A percentile compares a stretch with the other conserved stretches of the same genome.
These are phyloP conservation scores for Acromyrmex heyeri DNA, from an alignment of 1,140 invertebrate genomes.

Conservation along the genomic window DNA sequence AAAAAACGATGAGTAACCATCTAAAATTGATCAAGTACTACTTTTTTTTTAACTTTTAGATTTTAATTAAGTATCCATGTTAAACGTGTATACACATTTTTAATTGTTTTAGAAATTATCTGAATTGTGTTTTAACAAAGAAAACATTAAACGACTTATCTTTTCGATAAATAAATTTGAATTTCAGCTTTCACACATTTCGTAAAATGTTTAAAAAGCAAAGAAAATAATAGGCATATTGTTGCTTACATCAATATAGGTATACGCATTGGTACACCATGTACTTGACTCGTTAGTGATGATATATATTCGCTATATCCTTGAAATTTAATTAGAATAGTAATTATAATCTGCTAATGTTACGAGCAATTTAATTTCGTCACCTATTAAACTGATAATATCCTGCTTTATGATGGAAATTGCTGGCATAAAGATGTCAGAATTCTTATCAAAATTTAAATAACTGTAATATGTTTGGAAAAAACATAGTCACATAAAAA, in stretches of 20 bases:
- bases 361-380: not conserved
- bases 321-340: constrained; percentile 9
- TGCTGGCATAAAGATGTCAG: not conserved
- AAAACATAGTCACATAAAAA: not conserved
- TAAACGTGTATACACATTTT: not conserved
- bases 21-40: not conserved
- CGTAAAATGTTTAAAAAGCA: not conserved
- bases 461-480: not conserved
- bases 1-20: not conserved
- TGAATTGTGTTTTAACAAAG: constrained; percentile 7
- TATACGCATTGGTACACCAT: not conserved
- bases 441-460: not conserved
- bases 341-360: not conserved
- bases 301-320: not conserved
- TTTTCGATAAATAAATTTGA: not conserved
- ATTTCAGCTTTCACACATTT: not conserved
- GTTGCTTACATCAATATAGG: not conserved
- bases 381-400: not conserved
- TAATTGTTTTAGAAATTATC: not conserved
- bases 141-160: not conserved
- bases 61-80: constrained; percentile 28
- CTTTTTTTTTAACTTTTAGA: constrained; percentile 38
- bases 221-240: not conserved
- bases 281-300: not conserved
- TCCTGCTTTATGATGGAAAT: not conserved